Conservation (phyloP, 53 echinoderm and acorn worm genomes). For the Luidia sarsii region DNA sequence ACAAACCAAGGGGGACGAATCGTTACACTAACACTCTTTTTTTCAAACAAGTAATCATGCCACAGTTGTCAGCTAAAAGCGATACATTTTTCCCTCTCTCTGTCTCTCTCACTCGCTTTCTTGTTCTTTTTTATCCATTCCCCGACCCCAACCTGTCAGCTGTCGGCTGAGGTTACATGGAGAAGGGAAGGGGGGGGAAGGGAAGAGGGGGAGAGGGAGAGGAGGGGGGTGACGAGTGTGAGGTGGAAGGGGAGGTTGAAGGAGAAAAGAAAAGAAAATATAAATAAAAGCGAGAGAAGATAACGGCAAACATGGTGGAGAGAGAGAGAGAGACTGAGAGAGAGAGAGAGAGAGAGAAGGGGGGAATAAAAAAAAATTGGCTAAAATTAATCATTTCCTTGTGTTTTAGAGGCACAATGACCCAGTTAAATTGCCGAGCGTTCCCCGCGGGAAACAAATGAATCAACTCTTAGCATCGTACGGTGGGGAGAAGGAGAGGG, state of each 20-base stretch:
- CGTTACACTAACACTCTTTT: too few relatives aligned
- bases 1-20: too few relatives aligned
- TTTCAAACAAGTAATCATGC: conserved; percentile 2
- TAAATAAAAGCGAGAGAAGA: too few relatives aligned
- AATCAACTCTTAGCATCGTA: conserved; percentile 22
- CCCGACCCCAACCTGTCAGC: conserved; percentile 1
- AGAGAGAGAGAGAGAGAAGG: not conserved
- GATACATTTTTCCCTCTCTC: not conserved
- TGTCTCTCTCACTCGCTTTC: not conserved
- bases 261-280: too few relatives aligned
- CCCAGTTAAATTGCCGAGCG: conserved; percentile 47
- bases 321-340: too few relatives aligned
- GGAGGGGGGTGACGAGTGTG: conserved; percentile 2
- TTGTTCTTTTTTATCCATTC: not conserved
- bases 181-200: not conserved
- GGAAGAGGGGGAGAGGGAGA: not conserved
- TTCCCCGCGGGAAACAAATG: conserved; percentile 36
- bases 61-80: conserved; percentile 17
- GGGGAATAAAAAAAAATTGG: conserved; percentile 20
- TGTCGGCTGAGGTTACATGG: conserved; percentile 41
- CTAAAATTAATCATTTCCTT: conserved; percentile 55
- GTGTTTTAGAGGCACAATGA: conserved; percentile 54
- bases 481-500: conserved; percentile 3
- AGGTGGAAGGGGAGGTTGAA: too few relatives aligned
- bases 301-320: too few relatives aligned